Evolutionary conservation across 2,888 invertebrate species (phyloP), one percentile per base, ranked within the genome.

Genomic region (Petrolisthes cinctipes): DNA sequence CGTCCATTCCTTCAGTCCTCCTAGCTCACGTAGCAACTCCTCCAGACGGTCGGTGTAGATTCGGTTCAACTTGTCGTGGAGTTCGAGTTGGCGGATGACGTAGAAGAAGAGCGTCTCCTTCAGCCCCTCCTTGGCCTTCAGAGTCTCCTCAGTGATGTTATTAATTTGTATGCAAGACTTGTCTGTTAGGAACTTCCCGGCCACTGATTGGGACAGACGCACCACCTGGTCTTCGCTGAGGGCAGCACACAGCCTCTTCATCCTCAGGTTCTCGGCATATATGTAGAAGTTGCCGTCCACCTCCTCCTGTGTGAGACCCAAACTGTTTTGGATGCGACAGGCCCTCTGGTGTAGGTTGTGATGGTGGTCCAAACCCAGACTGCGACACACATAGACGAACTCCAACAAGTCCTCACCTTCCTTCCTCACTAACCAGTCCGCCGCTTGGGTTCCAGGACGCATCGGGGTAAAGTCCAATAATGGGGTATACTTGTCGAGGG

Each of bases 41-140:
- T 86, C 79, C 0, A 86, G 78, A 6, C 71, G 75, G 14, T 71
- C 17, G 4, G 86, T 86, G 83, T 86, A 86, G 3, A 86, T 66
- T 0, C 82, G 82, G 68, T 86, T 86, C 20, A 78, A 79, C 51
- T 78, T 71, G 51, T 86, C 68, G 51, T 75, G 20, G n/a, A 81
- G 20, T 53, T 86, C 86, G 1, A 86, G n/a, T 20, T 66, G 9
- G 20, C 86, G 61, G 5, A 86, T 71, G 23, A 86, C 20, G n/a
- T 82, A 86, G 51, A 86, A 83, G 37, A 86, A 86, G 14, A 83
- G 23, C 14, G 17, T 68, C 53, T 86, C 86, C 79, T 86, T 86
- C 17, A 86, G 78, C 9, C 86, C 86, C 11, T 82, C n/a, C 5
- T 66, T 82, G 66, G 57, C 11, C 4, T 17, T 20, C 53, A 86